Percentiles rank a stretch among this genome's conserved stretches.
Conservation (phyloP, 1,140 invertebrate genomes). For the Cydia splendana region DNA sequence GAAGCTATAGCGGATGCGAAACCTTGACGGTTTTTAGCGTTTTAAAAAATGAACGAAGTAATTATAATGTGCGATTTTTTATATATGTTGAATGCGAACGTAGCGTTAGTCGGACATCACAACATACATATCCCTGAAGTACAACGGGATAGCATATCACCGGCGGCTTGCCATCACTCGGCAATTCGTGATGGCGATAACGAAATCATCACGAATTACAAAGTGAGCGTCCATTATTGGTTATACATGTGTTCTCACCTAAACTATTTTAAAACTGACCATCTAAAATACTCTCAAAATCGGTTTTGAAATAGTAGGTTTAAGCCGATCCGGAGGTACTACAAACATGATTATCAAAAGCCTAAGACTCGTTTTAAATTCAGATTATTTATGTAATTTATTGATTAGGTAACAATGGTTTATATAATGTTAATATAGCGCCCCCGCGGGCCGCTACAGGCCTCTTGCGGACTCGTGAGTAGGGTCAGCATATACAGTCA, state of each 20-base stretch:
- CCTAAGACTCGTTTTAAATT: slow-evolving; percentile 78
- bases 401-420: slow-evolving; percentile 71
- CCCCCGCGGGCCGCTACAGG: slow-evolving; percentile 25
- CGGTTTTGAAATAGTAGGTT: slow-evolving; percentile 25
- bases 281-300: slow-evolving; percentile 18
- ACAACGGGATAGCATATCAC: slow-evolving; percentile 60
- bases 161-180: slow-evolving; percentile 47
- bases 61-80: slow-evolving; percentile 32
- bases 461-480: not conserved
- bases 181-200: not conserved
- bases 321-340: slow-evolving; percentile 55
- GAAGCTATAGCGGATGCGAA: slow-evolving; percentile 27
- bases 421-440: slow-evolving; percentile 58
- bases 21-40: slow-evolving; percentile 25
- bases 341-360: slow-evolving; percentile 66
- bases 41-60: slow-evolving; percentile 28
- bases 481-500: not conserved
- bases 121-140: slow-evolving; percentile 59
- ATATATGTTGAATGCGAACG: slow-evolving; percentile 29
- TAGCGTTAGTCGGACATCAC: slow-evolving; percentile 37
- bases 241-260: slow-evolving; percentile 58
- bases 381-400: slow-evolving; percentile 79
- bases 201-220: not conserved
- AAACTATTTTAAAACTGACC: slow-evolving; percentile 33
- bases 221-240: slow-evolving; percentile 32